Percentiles rank a stretch among this genome's conserved stretches.
These are phyloP conservation scores for Catonia carolina DNA, from an alignment of 2,888 invertebrate species.

Conservation along the genomic window DNA sequence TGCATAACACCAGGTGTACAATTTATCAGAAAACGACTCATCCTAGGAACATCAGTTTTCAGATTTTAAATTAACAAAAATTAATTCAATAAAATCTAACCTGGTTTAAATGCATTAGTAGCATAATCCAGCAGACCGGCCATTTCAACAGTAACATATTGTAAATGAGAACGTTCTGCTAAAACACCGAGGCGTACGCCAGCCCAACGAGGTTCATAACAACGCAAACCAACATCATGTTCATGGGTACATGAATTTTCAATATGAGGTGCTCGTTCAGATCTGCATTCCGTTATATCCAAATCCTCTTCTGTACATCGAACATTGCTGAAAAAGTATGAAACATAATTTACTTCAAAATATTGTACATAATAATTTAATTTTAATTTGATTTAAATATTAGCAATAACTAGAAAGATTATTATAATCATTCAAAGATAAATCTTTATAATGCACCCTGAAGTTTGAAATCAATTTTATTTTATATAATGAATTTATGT, in stretches of 20 bases:
- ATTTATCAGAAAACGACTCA: too few relatives aligned
- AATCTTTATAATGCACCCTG: too few relatives aligned
- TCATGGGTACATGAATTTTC: constrained; percentile 84
- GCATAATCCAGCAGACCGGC: constrained; percentile 92
- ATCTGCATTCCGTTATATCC: constrained; percentile 80
- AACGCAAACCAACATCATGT: constrained; percentile 80
- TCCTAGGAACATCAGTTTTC: too few relatives aligned
- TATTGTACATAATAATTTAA: too few relatives aligned
- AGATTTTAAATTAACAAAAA: too few relatives aligned
- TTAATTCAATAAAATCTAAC: too few relatives aligned
- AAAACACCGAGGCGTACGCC: constrained; percentile 85
- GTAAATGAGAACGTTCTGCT: constrained; percentile 78
- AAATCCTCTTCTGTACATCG: constrained; percentile 85
- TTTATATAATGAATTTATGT: too few relatives aligned
- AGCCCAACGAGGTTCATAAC: constrained; percentile 90
- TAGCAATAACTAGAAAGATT: too few relatives aligned
- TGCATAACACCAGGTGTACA: too few relatives aligned
- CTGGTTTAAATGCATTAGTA: constrained; percentile 76
- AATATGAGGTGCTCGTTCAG: constrained; percentile 69
- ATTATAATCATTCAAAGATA: too few relatives aligned
- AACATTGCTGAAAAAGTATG: constrained; percentile 59
- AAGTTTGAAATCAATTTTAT: too few relatives aligned
- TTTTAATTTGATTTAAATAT: too few relatives aligned
- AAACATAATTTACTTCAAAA: constrained; percentile 30
- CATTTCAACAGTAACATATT: constrained; percentile 80